Percentiles rank a stretch among this genome's conserved stretches.
phyloP scores from a whole-genome alignment of 2,797 vertebrate genomes.

The Galagoides demidoff region DNA sequence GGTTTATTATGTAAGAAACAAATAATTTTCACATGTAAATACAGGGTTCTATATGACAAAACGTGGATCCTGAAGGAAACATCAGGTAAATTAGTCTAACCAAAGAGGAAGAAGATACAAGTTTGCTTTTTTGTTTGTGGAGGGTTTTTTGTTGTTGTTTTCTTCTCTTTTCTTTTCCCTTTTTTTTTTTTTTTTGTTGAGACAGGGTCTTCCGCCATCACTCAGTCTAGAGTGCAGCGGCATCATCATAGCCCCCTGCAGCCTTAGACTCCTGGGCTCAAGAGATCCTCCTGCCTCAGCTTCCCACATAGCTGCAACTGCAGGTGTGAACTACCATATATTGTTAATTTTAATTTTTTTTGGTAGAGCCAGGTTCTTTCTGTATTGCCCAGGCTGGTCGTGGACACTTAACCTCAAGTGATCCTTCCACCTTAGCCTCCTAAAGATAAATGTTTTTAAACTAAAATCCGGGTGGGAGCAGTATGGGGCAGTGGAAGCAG shows the following conservation, averaged over 20 bases:
- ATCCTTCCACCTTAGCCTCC: background rate
- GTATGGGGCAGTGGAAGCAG: background rate
- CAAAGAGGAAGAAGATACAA: background rate
- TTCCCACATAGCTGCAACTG: no score
- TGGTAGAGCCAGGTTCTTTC: no score
- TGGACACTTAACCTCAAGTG: no score
- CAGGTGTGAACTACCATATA: no score
- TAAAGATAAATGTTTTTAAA: background rate
- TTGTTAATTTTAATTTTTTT: no score
- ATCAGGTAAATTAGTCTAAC: background rate
- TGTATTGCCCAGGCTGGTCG: no score
- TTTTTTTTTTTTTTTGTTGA: background rate
- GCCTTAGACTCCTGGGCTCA: background rate
- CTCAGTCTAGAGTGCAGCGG: background rate
- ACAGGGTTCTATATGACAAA: conserved; percentile 2
- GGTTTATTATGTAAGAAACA: conserved; percentile 18
- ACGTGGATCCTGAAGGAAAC: background rate
- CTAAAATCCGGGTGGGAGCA: background rate
- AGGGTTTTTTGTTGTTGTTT: no score
- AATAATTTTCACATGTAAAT: conserved; percentile 30
- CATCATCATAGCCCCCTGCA: background rate
- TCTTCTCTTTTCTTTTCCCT: no score
- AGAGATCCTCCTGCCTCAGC: background rate
- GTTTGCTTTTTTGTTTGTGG: background rate
- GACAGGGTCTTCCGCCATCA: background rate